phyloP scores from a whole-genome alignment of 2,888 invertebrate genomes.

The Agonopterix subpropinquella region DNA sequence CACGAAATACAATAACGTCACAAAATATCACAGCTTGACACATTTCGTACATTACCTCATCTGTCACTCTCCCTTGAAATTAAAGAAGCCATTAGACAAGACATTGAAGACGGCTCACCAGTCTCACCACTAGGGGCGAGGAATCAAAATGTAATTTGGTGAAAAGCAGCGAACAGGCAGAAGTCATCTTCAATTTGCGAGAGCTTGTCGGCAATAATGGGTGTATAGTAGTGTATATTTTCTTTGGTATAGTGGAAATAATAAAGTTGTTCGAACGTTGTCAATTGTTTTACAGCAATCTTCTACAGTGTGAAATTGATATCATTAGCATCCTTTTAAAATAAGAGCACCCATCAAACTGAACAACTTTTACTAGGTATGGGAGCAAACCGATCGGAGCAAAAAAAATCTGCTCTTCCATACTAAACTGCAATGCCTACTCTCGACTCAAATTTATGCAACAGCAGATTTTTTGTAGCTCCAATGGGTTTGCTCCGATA shows the following conservation, averaged over 20 bases:
- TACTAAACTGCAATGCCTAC: too few relatives aligned
- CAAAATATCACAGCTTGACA: neutral
- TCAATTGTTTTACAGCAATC: neutral
- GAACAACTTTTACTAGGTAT: too few relatives aligned
- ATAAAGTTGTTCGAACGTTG: constrained; percentile 15
- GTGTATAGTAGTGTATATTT: too few relatives aligned
- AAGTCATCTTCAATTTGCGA: constrained; percentile 28
- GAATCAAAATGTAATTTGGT: constrained; percentile 43
- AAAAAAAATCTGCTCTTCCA: too few relatives aligned
- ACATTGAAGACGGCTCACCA: constrained; percentile 24
- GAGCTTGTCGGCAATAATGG: constrained; percentile 24
- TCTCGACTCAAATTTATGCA: too few relatives aligned
- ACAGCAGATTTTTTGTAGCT: too few relatives aligned
- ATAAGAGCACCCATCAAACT: too few relatives aligned
- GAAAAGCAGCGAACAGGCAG: constrained; percentile 30
- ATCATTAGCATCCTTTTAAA: too few relatives aligned
- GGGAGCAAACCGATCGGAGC: too few relatives aligned
- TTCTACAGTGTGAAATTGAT: too few relatives aligned
- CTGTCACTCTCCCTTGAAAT: constrained; percentile 31
- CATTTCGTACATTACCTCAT: constrained; percentile 8
- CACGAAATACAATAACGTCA: neutral
- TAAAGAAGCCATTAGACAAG: constrained; percentile 40
- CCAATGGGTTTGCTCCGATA: too few relatives aligned
- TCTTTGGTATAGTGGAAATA: constrained; percentile 26
- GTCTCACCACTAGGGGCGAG: constrained; percentile 19